These are phyloP conservation scores for Choloepus hoffmanni DNA, from an alignment of 2,113 vertebrate species.

Conservation along the genomic window DNA sequence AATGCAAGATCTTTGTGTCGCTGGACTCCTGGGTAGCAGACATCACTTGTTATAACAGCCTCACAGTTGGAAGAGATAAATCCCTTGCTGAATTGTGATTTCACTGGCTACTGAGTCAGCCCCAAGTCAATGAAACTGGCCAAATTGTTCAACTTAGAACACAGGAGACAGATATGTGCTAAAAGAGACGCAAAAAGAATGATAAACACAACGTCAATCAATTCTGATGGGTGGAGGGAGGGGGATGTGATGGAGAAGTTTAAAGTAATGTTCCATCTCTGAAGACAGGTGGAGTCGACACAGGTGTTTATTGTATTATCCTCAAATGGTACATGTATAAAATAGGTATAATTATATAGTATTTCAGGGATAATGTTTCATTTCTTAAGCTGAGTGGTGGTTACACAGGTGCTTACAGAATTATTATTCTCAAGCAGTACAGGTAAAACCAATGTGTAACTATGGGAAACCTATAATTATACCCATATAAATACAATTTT, in stretches of 20 bases:
- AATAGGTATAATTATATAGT: not conserved
- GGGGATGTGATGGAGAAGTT: not conserved
- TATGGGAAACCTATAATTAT: not conserved
- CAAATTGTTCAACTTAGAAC: not conserved
- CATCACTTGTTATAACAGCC: not conserved
- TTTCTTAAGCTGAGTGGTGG: not conserved
- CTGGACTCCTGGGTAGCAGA: too few species aligned
- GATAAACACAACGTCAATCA: not conserved
- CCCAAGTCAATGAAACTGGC: not conserved
- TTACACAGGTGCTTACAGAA: not conserved
- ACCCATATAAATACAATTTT: not conserved
- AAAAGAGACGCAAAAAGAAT: not conserved
- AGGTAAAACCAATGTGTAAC: not conserved
- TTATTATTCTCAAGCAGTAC: not conserved
- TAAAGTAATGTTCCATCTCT: not conserved
- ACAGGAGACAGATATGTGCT: not conserved
- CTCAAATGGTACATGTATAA: not conserved
- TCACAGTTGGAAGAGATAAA: not conserved
- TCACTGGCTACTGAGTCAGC: not conserved
- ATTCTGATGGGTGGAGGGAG: not conserved
- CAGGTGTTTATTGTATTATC: not conserved
- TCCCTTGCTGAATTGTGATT: not conserved
- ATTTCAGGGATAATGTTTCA: not conserved
- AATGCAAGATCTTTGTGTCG: not conserved
- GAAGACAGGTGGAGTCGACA: not conserved